Percentiles rank a stretch among this genome's conserved stretches.
phyloP scores from a whole-genome alignment of 2,113 vertebrate species.

The Struthidea cinerea region DNA sequence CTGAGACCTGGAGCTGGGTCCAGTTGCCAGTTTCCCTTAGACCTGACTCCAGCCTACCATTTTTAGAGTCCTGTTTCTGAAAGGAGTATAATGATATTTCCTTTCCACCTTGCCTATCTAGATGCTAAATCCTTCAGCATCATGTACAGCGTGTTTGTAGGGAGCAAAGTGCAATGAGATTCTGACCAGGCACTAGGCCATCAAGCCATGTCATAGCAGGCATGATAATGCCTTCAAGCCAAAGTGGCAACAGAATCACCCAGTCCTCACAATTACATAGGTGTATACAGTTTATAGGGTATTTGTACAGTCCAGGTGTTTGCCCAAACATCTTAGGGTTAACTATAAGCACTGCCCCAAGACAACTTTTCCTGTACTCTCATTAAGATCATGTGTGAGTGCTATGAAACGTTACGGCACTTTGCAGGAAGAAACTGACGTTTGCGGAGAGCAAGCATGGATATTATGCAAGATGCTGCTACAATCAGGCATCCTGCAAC shows the following conservation, averaged over 20 bases:
- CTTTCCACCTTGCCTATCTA: neutral
- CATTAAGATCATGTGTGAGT: rapidly evolving
- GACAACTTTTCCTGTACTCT: neutral
- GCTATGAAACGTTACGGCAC: rapidly evolving
- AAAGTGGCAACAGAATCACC: neutral
- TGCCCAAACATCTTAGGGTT: neutral
- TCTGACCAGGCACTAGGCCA: neutral
- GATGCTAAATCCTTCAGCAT: neutral
- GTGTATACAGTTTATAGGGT: neutral
- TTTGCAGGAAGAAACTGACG: neutral
- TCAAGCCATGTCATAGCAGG: rapidly evolving
- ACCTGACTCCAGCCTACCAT: rapidly evolving
- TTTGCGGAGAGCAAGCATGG: neutral
- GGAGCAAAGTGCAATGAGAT: neutral
- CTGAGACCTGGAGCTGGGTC: neutral
- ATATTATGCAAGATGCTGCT: neutral
- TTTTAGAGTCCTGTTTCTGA: neutral
- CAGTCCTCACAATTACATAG: neutral
- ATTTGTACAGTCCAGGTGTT: neutral
- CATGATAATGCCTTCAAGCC: neutral
- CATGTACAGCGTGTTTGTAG: neutral
- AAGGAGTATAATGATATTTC: neutral
- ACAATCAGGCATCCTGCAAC: neutral
- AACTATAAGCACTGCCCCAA: neutral
- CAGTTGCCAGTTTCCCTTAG: neutral